Conservation (phyloP, 2,113 vertebrate genomes). For the Amazona guildingii region DNA sequence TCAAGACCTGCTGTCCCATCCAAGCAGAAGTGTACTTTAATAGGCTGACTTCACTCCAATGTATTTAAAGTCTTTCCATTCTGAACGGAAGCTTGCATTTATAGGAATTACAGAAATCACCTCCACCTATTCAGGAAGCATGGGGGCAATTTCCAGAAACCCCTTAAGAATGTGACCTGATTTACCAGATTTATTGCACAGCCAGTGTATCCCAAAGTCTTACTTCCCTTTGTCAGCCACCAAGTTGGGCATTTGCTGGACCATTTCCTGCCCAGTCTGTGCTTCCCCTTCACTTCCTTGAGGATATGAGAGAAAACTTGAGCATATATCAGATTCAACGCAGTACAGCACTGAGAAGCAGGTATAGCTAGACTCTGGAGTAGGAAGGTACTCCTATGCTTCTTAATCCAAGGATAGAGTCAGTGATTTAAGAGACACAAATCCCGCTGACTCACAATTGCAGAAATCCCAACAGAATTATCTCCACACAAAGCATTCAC, state of each 20-base stretch:
- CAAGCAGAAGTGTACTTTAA: not conserved
- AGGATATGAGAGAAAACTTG: not conserved
- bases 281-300: not conserved
- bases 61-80: not conserved
- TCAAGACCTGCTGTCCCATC: not conserved
- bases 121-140: not conserved
- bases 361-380: not conserved
- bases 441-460: not conserved
- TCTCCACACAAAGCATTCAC: not conserved
- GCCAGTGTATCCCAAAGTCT: not conserved
- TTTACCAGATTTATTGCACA: not conserved
- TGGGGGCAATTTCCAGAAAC: not conserved
- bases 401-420: not conserved
- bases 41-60: not conserved
- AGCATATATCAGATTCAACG: too few relatives aligned
- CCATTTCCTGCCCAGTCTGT: not conserved
- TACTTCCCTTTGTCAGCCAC: not conserved
- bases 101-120: not conserved
- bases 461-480: not conserved
- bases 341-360: rapidly evolving
- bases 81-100: not conserved
- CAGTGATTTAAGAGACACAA: not conserved
- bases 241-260: not conserved
- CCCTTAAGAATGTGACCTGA: not conserved
- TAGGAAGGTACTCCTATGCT: not conserved